Evolutionary conservation across 1,140 invertebrate species (phyloP), one percentile per base, ranked within the genome.

Genomic region (Arctopsyche grandis): DNA sequence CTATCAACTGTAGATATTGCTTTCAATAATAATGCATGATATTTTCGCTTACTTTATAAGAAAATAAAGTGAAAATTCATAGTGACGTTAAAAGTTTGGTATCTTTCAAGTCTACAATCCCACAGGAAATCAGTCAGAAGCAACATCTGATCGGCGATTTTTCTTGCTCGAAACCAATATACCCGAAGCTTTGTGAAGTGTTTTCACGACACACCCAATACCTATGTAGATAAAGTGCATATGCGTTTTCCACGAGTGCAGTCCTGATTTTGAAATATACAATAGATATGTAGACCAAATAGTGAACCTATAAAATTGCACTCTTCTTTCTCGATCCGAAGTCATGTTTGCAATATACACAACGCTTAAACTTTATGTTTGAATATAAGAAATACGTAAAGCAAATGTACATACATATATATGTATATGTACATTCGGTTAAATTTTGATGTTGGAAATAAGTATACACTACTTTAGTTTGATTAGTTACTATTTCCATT

Each of bases 61-160:
- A 4, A 38, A 4, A 4, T 7, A 38, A 38, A 38, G 1, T 4
- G 29, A 38, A 38, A 29, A 26, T 66, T 66, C 24, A 66, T 66
- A 12, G 10, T 12, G 24, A 66, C 22, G 12, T 66, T 22, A 26
- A 66, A 66, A 66, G 63, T 29, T 26, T 66, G 21, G 14, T 14
- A 26, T 66, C 63, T 24, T 26, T 52, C 10, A 22, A 12, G 24
- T 66, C 63, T 5, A 66, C 10, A n/a, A 46, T 71, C 69, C 69
- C 69, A 38, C 16, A 71, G 69, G 69, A 71, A 71, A 71, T 71
- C 69, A 71, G 69, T 71, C 16, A 7, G 43, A 66, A 24, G 21
- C 9, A 26, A 5, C 9, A 22, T 26, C 5, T 4, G 5, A 12
- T 22, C 12, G 24, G 63, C 14, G 63, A 14, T 66, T 9, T 24